These are phyloP conservation scores for Scolopax mira DNA, from an alignment of 2,113 vertebrate genomes.

Conservation along the genomic window DNA sequence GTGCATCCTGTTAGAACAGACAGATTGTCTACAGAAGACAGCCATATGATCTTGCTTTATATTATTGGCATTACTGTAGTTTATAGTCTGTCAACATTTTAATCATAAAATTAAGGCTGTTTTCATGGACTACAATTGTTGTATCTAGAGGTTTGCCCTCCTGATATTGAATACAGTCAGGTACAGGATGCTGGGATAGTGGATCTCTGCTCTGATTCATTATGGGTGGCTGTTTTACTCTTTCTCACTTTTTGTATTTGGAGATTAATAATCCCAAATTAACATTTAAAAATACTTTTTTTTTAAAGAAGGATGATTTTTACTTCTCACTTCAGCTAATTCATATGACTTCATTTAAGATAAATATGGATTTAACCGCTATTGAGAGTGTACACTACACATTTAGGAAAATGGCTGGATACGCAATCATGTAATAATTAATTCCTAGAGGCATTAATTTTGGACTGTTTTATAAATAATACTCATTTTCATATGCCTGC, in stretches of 20 bases:
- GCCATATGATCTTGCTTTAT: not conserved
- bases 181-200: not conserved
- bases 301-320: no score
- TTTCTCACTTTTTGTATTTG: not conserved
- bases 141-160: not conserved
- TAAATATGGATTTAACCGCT: not conserved
- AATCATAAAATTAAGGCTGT: not conserved
- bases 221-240: not conserved
- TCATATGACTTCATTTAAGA: not conserved
- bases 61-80: conserved; percentile 4
- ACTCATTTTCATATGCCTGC: not conserved
- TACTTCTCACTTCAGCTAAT: not conserved
- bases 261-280: not conserved
- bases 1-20: not conserved
- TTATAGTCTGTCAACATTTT: conserved; percentile 34
- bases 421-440: not conserved
- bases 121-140: conserved; percentile 20
- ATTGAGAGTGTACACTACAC: not conserved
- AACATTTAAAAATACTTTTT: not conserved
- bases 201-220: not conserved
- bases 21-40: not conserved
- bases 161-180: not conserved
- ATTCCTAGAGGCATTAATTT: not conserved
- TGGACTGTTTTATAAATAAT: not conserved
- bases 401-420: not conserved